Evolutionary conservation across 2,797 vertebrate genomes (phyloP).

Genomic region (Eutrigla gurnardus): DNA sequence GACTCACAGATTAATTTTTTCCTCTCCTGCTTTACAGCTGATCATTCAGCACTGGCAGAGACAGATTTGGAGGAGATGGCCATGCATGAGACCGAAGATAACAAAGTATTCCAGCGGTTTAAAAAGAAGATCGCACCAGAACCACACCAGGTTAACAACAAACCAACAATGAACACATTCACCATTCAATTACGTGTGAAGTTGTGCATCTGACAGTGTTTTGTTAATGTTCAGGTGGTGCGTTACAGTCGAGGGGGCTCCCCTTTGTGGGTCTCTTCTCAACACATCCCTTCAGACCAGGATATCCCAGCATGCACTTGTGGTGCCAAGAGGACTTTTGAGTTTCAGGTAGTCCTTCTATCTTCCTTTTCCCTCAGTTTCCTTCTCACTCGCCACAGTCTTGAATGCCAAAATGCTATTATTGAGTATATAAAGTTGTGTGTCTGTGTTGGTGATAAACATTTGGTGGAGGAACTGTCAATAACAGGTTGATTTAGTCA

Average conservation of each 20-base stretch:
- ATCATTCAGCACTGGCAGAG: constrained; percentile 79
- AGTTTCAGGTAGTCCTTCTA: constrained; percentile 91
- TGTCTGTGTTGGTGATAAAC: not conserved
- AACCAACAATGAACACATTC: no score
- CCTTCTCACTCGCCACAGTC: not conserved
- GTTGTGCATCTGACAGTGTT: not conserved
- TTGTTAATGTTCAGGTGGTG: constrained; percentile 85
- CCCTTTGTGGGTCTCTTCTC: constrained; percentile 92
- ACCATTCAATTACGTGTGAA: not conserved
- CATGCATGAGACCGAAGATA: constrained; percentile 91
- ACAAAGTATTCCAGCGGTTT: constrained; percentile 89
- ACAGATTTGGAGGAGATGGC: constrained; percentile 92
- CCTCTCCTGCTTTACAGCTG: not conserved
- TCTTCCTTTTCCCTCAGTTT: not conserved
- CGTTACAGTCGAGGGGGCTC: constrained; percentile 90
- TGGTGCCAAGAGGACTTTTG: constrained; percentile 92
- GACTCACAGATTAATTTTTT: not conserved
- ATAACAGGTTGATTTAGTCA: not conserved
- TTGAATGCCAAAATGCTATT: not conserved
- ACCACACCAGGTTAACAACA: constrained; percentile 90
- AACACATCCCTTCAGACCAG: constrained; percentile 86
- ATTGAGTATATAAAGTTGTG: not conserved
- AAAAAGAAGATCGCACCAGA: constrained; percentile 87
- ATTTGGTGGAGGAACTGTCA: not conserved
- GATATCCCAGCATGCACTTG: constrained; percentile 91